Conservation (phyloP, 2,797 vertebrate genomes). For the Poecilia picta region DNA sequence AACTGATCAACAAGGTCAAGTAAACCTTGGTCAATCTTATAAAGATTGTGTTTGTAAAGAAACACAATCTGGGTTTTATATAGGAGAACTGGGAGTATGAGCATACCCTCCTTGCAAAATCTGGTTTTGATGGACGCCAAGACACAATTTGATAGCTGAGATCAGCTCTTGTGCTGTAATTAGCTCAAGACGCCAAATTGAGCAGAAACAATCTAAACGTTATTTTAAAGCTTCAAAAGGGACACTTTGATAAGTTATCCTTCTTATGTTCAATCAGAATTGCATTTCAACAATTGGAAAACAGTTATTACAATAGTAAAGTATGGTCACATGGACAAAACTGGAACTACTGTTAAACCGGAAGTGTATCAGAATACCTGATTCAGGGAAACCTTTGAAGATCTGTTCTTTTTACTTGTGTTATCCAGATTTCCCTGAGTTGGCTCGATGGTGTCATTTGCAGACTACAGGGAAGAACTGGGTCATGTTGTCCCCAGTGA, state of each 20-base stretch:
- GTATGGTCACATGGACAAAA: background rate
- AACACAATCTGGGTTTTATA: background rate
- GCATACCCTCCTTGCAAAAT: background rate
- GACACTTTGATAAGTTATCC: background rate
- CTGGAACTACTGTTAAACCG: background rate
- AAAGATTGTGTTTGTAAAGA: background rate
- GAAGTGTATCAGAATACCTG: background rate
- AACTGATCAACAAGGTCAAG: background rate
- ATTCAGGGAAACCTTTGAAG: background rate
- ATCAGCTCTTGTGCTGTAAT: background rate
- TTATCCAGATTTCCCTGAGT: background rate
- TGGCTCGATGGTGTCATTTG: slow-evolving; percentile 30
- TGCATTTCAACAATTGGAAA: background rate
- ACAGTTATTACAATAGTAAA: background rate
- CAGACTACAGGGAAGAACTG: slow-evolving; percentile 27
- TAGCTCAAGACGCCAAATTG: background rate
- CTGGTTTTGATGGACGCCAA: background rate
- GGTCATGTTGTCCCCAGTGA: slow-evolving; percentile 62
- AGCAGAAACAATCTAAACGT: background rate
- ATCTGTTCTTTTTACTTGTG: slow-evolving; percentile 3
- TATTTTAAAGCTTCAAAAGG: background rate
- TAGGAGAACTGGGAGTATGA: background rate
- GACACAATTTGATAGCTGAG: background rate
- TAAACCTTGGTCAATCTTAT: background rate
- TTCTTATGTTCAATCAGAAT: background rate